phyloP scores from a whole-genome alignment of 2,113 vertebrate genomes.

The Chamaetylas fuelleborni region DNA sequence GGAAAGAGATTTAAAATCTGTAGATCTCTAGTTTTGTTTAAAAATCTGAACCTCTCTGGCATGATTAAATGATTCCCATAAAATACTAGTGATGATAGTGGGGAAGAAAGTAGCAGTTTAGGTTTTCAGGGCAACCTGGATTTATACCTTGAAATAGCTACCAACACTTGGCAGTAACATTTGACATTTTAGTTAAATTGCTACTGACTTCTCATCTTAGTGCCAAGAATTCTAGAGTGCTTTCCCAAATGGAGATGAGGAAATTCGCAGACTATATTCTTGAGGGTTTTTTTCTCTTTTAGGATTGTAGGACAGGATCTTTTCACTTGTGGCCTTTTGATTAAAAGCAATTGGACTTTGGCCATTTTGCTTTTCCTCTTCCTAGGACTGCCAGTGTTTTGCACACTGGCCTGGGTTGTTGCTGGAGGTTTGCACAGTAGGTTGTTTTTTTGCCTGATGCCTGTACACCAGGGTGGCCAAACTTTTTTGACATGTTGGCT shows the following conservation, averaged over 20 bases:
- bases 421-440: conserved; percentile 57
- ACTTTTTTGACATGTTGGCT: conserved; percentile 54
- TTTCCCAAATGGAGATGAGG: conserved; percentile 60
- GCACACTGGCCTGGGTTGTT: conserved; percentile 43
- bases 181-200: conserved; percentile 74
- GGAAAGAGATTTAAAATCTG: background rate
- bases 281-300: conserved; percentile 38
- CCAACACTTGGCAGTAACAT: conserved; percentile 54
- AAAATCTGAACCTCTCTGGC: background rate
- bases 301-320: conserved; percentile 60
- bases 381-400: conserved; percentile 22
- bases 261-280: conserved; percentile 53
- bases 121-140: conserved; percentile 59
- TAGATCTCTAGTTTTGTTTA: conserved; percentile 39
- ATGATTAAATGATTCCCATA: conserved; percentile 11
- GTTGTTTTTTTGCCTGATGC: conserved; percentile 66
- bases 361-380: conserved; percentile 39
- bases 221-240: conserved; percentile 63
- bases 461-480: conserved; percentile 66
- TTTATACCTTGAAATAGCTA: conserved; percentile 73
- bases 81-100: background rate
- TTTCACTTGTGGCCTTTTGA: conserved; percentile 68
- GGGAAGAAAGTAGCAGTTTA: conserved; percentile 30
- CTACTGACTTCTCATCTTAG: conserved; percentile 65
- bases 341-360: conserved; percentile 67